Percentiles rank a stretch among this genome's conserved stretches.
Conservation (phyloP, 2,113 vertebrate genomes). For the Alexandromys fortis region DNA sequence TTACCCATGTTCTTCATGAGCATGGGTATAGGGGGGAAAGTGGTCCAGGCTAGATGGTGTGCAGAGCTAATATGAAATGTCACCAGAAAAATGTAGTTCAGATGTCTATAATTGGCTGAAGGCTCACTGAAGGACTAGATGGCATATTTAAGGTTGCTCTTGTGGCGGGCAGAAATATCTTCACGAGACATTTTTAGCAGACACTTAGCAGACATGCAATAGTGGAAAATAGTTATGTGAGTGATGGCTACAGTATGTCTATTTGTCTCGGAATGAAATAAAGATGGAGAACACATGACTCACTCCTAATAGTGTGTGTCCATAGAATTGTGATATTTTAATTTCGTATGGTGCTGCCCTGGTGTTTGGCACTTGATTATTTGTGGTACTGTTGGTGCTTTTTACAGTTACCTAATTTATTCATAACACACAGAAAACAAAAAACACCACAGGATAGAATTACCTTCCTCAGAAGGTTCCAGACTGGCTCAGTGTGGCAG, state of each 20-base stretch:
- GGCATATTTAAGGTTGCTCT: slow-evolving; percentile 1
- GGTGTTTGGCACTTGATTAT: neutral
- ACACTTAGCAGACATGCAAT: neutral
- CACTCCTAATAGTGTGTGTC: neutral
- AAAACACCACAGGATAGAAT: neutral
- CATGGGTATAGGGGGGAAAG: neutral
- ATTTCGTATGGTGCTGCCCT: neutral
- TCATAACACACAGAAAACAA: neutral
- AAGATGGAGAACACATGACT: neutral
- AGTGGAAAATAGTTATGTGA: neutral
- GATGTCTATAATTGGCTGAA: neutral
- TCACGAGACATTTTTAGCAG: neutral
- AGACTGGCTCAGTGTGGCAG: neutral
- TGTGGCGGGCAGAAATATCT: neutral
- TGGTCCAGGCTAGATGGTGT: neutral
- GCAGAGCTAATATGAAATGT: neutral
- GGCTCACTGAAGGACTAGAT: neutral
- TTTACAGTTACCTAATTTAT: neutral
- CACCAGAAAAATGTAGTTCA: neutral
- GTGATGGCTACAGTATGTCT: neutral
- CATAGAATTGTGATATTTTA: neutral
- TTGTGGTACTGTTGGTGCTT: neutral
- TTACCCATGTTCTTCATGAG: neutral
- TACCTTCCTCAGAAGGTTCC: neutral
- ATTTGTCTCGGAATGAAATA: neutral